Evolutionary conservation across 2,113 vertebrate genomes (phyloP).

Genomic region (Maccullochella peelii): DNA sequence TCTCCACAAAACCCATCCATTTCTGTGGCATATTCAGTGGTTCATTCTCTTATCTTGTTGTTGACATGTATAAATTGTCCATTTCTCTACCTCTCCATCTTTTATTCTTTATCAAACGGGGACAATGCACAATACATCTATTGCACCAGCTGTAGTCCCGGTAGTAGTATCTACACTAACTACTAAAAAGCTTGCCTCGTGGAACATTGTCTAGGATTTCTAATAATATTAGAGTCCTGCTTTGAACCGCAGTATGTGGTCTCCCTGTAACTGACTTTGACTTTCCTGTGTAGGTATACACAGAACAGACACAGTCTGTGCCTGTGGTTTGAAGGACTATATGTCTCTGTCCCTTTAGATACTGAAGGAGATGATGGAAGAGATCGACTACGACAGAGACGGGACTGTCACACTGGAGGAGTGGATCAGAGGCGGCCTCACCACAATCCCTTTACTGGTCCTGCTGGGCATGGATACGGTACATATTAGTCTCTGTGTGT

Average conservation of each 20-base stretch:
- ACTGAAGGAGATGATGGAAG: slow-evolving; percentile 95
- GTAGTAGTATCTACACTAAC: not conserved
- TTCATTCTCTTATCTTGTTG: too few species aligned
- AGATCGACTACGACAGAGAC: slow-evolving; percentile 92
- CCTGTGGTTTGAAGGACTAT: not conserved
- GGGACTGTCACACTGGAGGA: slow-evolving; percentile 94
- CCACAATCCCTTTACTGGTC: slow-evolving; percentile 94
- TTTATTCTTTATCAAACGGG: not conserved
- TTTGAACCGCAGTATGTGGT: not conserved
- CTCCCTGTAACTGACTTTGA: not conserved
- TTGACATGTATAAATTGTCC: too few species aligned
- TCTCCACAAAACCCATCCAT: too few species aligned
- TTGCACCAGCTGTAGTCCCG: not conserved
- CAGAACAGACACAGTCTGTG: not conserved
- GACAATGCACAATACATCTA: too few species aligned
- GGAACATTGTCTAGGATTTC: too few species aligned
- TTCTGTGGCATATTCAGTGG: too few species aligned
- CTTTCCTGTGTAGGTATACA: not conserved
- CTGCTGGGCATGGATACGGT: slow-evolving; percentile 94
- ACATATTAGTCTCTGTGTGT: slow-evolving; percentile 53
- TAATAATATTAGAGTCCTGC: not conserved
- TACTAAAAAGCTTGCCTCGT: not conserved
- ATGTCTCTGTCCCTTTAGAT: slow-evolving; percentile 80
- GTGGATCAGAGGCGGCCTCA: slow-evolving; percentile 96
- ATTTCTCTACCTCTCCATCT: too few species aligned